Percentiles rank a stretch among this genome's conserved stretches.
Conservation (phyloP, 2,797 vertebrate species). For the Coregonus sp. region DNA sequence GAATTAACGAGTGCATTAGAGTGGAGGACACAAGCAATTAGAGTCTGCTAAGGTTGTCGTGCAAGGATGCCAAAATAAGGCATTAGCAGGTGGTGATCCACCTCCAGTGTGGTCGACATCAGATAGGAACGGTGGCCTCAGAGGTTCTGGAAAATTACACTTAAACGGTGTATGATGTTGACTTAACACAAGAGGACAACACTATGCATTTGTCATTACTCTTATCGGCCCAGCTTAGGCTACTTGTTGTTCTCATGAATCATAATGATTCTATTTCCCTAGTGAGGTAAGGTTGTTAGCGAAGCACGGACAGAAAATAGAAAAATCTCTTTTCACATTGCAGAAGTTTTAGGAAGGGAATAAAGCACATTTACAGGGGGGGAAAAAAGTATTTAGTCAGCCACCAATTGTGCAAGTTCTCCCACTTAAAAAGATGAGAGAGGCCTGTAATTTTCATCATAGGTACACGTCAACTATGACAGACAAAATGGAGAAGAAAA, state of each 20-base stretch:
- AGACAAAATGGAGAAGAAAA: no score
- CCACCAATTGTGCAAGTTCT: no score
- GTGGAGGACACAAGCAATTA: slow-evolving; percentile 76
- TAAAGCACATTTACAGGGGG: neutral
- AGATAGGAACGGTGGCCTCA: slow-evolving; percentile 35
- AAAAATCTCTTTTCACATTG: slow-evolving; percentile 55
- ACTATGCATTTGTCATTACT: slow-evolving; percentile 50
- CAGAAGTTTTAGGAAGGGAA: slow-evolving; percentile 23
- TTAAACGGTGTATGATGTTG: slow-evolving; percentile 50
- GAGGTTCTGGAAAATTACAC: slow-evolving; percentile 38
- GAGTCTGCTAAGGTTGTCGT: slow-evolving; percentile 58
- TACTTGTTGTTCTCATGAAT: slow-evolving; percentile 56
- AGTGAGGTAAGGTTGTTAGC: slow-evolving; percentile 50
- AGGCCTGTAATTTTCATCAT: no score
- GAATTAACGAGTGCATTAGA: slow-evolving; percentile 75
- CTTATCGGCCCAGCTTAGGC: slow-evolving; percentile 45
- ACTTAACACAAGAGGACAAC: slow-evolving; percentile 56
- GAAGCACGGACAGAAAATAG: slow-evolving; percentile 54
- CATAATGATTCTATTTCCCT: slow-evolving; percentile 60
- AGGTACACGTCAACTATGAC: no score
- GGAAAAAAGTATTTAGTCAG: no score
- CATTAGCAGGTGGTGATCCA: slow-evolving; percentile 55
- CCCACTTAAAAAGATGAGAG: no score
- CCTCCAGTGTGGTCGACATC: slow-evolving; percentile 40
- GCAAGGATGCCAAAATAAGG: slow-evolving; percentile 61